Conservation (phyloP, 1,140 invertebrate species). For the Ectropis grisescens region DNA sequence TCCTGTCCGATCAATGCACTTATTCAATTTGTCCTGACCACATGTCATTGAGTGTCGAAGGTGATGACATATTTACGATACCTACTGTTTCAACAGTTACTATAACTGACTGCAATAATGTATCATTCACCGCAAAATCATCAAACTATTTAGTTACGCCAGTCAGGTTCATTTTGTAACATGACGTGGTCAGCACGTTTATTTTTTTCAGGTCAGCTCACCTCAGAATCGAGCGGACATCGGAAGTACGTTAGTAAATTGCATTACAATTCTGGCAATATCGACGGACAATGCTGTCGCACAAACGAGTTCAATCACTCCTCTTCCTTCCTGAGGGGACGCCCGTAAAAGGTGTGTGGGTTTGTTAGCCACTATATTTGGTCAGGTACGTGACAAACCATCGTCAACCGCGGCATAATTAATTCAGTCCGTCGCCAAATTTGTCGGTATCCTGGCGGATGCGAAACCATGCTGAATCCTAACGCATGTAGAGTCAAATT, state of each 20-base stretch:
- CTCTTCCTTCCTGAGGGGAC: constrained; percentile 47
- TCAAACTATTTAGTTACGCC: too few species aligned
- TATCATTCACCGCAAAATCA: too few species aligned
- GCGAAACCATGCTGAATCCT: constrained; percentile 33
- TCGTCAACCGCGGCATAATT: constrained; percentile 33
- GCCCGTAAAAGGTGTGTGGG: constrained; percentile 37
- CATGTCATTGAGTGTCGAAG: too few species aligned
- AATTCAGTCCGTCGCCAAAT: constrained; percentile 56
- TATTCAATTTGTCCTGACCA: too few species aligned
- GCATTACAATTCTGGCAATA: constrained; percentile 36
- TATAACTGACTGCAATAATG: too few species aligned
- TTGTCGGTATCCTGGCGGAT: constrained; percentile 25
- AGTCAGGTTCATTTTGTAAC: too few species aligned
- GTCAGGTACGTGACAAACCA: constrained; percentile 52
- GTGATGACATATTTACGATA: too few species aligned
- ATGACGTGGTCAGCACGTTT: too few species aligned
- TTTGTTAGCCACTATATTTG: constrained; percentile 49
- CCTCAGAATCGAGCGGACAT: constrained; percentile 22
- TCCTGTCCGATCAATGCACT: too few species aligned
- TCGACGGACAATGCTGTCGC: constrained; percentile 11
- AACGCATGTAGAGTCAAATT: constrained; percentile 31
- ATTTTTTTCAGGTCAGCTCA: constrained; percentile 15
- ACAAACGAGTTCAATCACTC: constrained; percentile 49
- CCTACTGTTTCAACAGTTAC: too few species aligned
- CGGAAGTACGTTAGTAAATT: constrained; percentile 44